Conservation (phyloP, 1,140 invertebrate genomes). For the Calosoma granatense region DNA sequence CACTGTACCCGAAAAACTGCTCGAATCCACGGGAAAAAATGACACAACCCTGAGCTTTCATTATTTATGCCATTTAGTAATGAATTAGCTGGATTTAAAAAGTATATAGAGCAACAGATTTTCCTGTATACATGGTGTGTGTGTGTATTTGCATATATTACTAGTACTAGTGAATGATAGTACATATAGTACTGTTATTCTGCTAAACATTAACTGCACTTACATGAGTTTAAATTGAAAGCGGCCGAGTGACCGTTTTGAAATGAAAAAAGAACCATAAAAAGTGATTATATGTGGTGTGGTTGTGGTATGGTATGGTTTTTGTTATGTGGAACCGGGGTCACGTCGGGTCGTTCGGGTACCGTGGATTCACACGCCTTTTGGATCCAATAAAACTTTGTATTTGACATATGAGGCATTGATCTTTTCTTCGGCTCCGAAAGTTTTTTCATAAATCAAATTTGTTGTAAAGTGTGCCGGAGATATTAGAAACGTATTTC, state of each 20-base stretch:
- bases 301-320: not conserved
- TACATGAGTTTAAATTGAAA: not conserved
- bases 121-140: no score
- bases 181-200: no score
- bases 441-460: not conserved
- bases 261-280: not conserved
- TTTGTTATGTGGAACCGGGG: no score
- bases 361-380: not conserved
- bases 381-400: not conserved
- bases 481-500: not conserved
- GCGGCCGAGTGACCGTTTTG: not conserved
- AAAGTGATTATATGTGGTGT: not conserved
- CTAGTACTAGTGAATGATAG: no score
- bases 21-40: no score
- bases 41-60: no score
- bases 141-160: no score
- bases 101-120: no score
- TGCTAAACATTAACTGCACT: not conserved
- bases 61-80: no score
- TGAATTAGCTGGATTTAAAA: no score
- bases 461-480: not conserved
- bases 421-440: not conserved
- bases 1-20: not conserved
- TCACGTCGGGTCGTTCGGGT: not conserved
- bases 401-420: not conserved